phyloP scores from a whole-genome alignment of 2,113 vertebrate genomes.

The Psephotus haematonotus region DNA sequence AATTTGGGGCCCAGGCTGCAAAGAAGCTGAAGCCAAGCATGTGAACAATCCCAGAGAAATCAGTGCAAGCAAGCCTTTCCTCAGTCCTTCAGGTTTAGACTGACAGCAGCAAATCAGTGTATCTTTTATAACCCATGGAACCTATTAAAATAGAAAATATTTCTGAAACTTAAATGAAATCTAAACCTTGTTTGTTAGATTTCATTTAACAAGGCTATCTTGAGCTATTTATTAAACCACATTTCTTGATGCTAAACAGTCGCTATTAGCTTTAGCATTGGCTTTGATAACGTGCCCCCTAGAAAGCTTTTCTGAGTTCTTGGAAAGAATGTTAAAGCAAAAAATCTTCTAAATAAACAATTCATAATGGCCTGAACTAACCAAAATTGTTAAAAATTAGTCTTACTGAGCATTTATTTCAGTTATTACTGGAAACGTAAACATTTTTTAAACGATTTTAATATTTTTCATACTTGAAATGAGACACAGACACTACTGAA shows the following conservation, averaged over 20 bases:
- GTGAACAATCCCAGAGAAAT: neutral
- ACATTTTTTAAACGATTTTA: neutral
- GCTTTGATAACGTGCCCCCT: neutral
- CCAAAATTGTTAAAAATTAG: neutral
- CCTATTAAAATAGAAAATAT: neutral
- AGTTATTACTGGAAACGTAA: neutral
- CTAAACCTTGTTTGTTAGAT: neutral
- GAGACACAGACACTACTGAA: neutral
- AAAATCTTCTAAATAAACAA: neutral
- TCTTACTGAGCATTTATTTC: neutral
- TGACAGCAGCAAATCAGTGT: neutral
- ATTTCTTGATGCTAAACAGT: neutral
- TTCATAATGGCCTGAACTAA: neutral
- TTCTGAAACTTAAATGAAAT: neutral
- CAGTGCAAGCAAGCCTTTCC: neutral
- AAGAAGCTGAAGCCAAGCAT: neutral
- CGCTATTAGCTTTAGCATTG: neutral
- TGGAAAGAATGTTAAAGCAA: neutral
- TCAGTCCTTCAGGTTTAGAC: neutral
- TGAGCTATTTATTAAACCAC: neutral
- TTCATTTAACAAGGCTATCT: neutral
- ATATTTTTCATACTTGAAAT: neutral
- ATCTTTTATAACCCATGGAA: neutral
- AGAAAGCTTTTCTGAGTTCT: neutral
- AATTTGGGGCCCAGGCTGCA: neutral